Evolutionary conservation across 2,888 invertebrate genomes (phyloP), one percentile per base, ranked within the genome.

Genomic region (Drosophila diplacantha): DNA sequence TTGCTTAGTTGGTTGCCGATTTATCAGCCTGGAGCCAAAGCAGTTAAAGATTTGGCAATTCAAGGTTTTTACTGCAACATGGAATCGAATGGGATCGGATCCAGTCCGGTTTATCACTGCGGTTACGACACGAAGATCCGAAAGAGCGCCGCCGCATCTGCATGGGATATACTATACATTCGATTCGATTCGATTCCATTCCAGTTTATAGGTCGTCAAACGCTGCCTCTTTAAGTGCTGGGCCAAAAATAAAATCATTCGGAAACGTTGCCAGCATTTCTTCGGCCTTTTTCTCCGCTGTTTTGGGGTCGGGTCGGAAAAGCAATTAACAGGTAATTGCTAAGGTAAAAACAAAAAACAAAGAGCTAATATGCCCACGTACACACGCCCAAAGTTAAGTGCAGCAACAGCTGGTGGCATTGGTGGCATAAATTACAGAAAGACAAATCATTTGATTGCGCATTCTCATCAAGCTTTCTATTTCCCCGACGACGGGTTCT

Each of bases 21-120:
- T 64, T 70, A 47, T 56, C 62, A 58, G 69, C 80, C 78, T 73
- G 75, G 73, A 69, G 69, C 75, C 22, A 58, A 60, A 49, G 43
- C 59, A 67, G 58, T 47, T 51, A 53, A 71, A 70, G 72, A 82
- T 80, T 82, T 79, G 81, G 71, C 74, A 82, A 82, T 80, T 82
- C 79, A 82, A 79, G 83, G 78, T 82, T 78, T 78, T 69, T 56
- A 74, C 67, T 75, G 80, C 74, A 75, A 61, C 66, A 52, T 32
- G 58, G 55, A 52, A 47, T 57, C 53, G 54, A 18, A 31, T 53
- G 31, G 37, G 12, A 47, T 57, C 53, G 53, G 11, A 26, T 47
- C 39, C 53, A 46, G 56, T 65, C 65, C 65, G 65, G 65, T 65
- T 65, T 65, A 52, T 66, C 64, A 39, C 32, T 65, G 35, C 52